phyloP scores from a whole-genome alignment of 2,113 vertebrate genomes.

The Anhinga anhinga region DNA sequence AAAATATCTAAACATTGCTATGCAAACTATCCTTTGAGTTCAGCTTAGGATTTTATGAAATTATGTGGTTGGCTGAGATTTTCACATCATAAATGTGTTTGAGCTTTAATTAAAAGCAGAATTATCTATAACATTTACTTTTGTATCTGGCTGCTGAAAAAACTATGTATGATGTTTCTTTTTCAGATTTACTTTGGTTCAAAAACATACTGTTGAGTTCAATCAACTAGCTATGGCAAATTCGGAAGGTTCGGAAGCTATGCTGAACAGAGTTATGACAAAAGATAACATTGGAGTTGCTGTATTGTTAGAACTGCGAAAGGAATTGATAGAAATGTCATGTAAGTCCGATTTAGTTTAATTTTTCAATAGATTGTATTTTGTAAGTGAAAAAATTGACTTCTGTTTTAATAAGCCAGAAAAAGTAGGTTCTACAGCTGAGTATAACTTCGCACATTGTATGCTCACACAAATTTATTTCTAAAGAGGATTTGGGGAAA shows the following conservation, averaged over 20 bases:
- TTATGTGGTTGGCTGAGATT: neutral
- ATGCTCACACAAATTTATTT: neutral
- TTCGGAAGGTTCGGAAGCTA: conserved; percentile 96
- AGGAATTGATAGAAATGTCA: conserved; percentile 92
- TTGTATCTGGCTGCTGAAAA: neutral
- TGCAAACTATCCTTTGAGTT: neutral
- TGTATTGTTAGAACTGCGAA: conserved; percentile 90
- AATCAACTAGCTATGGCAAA: conserved; percentile 99
- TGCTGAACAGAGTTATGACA: conserved; percentile 98
- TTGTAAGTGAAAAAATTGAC: neutral
- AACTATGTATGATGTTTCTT: neutral
- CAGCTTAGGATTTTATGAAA: neutral
- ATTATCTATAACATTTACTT: neutral
- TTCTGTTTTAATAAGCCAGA: neutral
- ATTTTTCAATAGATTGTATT: neutral
- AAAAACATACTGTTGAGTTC: conserved; percentile 98
- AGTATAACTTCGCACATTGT: neutral
- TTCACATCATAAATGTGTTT: neutral
- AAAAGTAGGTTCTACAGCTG: neutral
- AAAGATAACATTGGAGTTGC: conserved; percentile 98
- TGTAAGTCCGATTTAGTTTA: conserved; percentile 77
- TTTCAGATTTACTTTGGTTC: conserved; percentile 93
- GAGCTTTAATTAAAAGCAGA: neutral
- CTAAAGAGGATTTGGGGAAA: neutral
- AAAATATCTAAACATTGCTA: neutral